Evolutionary conservation across 2,888 invertebrate genomes (phyloP), one percentile per base, ranked within the genome.

Genomic region (Drosophila parthenogenetica): DNA sequence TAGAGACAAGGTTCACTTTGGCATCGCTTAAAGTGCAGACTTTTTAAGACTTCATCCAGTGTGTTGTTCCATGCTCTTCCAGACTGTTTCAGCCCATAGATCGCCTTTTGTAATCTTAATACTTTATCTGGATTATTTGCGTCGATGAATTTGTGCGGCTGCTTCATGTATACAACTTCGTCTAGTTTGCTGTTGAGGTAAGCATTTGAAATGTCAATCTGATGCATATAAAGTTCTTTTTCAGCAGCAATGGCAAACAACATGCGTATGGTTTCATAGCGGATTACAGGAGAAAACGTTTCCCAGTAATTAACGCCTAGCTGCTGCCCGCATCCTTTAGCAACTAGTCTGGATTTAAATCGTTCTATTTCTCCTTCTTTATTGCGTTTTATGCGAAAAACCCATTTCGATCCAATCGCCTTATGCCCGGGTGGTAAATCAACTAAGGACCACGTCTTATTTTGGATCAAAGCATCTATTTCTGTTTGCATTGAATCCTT

Each of bases 401-500:
- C 43, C 54, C 42, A 54, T 14, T 40, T 58, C 10, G 58, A 48
- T 17, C 25, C 40, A 19, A 46, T 61, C 10, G 53, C 42, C 11
- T 63, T 67, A 32, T 53, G 39, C n/a, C 37, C 49, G 16, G 53
- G 5, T 35, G 63, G 70, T 40, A 66, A 48, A 5, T 73, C 55
- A 10, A 35, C 43, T 19, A 74, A 8, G 2, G 16, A 40, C 40
- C 40, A 40, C 16, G 40, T 40, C 16, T 11, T 10, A 2, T 17
- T 40, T 1, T 8, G 14, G 2, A 37, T 17, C n/a, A 76, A 49
- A 13, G 78, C 64, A 3, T 62, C 48, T 14, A n/a, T 14, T 48
- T 54, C 69, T 64, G 35, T 66, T 51, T 69, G 59, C 77, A 79
- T 75, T 5, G 73, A 72, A 4, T 60, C 35, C 46, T 48, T 40